Evolutionary conservation across 2,888 invertebrate genomes (phyloP), one percentile per base, ranked within the genome.

Genomic region (Urechis unicinctus): DNA sequence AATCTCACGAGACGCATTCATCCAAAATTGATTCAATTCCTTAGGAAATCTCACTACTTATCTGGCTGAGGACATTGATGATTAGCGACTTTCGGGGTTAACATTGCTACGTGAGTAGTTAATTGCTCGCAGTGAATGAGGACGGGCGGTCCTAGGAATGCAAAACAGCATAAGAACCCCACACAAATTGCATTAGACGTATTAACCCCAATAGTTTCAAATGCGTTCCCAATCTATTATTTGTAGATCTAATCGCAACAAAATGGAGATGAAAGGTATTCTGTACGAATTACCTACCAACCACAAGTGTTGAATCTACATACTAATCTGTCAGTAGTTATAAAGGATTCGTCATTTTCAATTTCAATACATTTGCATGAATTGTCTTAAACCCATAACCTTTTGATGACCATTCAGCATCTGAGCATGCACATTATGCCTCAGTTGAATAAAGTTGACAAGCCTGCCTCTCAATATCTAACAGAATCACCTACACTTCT

Each of bases 231-330:
- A 82, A 85, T 50, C 77, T 91, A n/a, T n/a, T n/a, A n/a, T n/a
- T n/a, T n/a, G n/a, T n/a, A n/a, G n/a, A n/a, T n/a, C n/a, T n/a
- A n/a, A n/a, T n/a, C n/a, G n/a, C n/a, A n/a, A n/a, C n/a, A n/a
- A n/a, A n/a, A n/a, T n/a, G n/a, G n/a, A n/a, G n/a, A n/a, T n/a
- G n/a, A n/a, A n/a, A n/a, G n/a, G n/a, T n/a, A n/a, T n/a, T n/a
- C n/a, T n/a, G n/a, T n/a, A n/a, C n/a, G n/a, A n/a, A n/a, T n/a
- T n/a, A n/a, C n/a, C n/a, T n/a, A n/a, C n/a, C n/a, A n/a, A n/a
- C n/a, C n/a, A 6, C 68, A 81, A 75, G 90, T 89, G 50, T 85
- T 96, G 60, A 92, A 93, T 81, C 82, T 96, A 66, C 92, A 91
- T 56, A 91, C 93, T 79, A 96, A 96, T 81, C 83, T 85, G 75